Conservation (phyloP, 2,113 vertebrate species). For the Cariama cristata region DNA sequence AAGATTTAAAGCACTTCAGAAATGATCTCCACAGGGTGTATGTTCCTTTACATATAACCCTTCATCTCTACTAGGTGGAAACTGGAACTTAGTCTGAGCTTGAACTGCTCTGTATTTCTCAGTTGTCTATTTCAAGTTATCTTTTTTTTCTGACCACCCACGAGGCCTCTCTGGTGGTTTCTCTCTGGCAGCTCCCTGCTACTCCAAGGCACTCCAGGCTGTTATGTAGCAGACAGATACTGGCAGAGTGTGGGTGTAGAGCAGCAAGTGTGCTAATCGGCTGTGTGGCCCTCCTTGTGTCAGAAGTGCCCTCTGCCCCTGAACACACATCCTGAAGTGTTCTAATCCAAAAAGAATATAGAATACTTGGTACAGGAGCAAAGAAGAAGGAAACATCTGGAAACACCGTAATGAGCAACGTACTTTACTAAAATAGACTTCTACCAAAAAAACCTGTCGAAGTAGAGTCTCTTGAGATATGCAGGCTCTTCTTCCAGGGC, state of each 20-base stretch:
- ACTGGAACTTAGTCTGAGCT: neutral
- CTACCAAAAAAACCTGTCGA: fast-evolving
- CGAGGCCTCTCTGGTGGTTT: neutral
- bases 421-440: neutral
- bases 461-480: neutral
- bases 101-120: neutral
- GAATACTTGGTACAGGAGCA: neutral
- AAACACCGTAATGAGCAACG: neutral
- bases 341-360: neutral
- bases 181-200: neutral
- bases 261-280: slow-evolving; percentile 1
- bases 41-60: neutral
- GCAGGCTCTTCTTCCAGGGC: neutral
- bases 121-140: neutral
- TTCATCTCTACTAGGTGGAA: neutral
- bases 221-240: slow-evolving; percentile 10
- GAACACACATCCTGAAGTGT: neutral
- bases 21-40: neutral
- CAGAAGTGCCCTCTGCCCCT: neutral
- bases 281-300: neutral
- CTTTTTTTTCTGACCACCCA: slow-evolving; percentile 12
- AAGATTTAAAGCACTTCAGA: neutral
- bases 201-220: neutral
- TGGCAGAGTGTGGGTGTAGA: neutral
- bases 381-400: neutral